phyloP scores from a whole-genome alignment of 2,888 invertebrate species.

The Odontothrips loti region DNA sequence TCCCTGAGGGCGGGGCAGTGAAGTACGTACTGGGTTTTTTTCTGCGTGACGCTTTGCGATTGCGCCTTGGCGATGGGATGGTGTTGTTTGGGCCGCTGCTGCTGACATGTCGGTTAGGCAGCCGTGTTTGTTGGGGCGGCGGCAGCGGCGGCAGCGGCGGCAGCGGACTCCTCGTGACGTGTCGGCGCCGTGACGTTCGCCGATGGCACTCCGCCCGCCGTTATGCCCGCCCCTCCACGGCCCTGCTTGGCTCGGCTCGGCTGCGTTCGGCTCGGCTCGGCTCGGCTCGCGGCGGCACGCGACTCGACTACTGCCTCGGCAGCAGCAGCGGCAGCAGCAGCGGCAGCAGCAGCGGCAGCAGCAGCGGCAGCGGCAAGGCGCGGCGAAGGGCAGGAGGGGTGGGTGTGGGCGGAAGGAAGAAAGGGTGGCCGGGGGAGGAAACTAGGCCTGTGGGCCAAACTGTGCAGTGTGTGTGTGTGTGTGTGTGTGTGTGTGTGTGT shows the following conservation, averaged over 20 bases:
- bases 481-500: background rate
- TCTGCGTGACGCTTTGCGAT: background rate
- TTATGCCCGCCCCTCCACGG: background rate
- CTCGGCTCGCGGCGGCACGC: background rate
- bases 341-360: no score
- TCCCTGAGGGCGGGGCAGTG: no score
- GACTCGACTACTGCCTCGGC: no score
- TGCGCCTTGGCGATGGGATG: background rate
- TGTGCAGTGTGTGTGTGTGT: background rate
- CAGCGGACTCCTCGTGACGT: background rate
- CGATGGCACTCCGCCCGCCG: background rate
- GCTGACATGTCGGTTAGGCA: no score
- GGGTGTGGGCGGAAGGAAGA: no score
- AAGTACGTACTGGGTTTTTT: no score
- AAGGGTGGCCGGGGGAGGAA: background rate
- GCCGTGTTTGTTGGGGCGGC: background rate
- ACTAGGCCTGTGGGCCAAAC: background rate
- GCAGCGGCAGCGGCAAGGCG: no score
- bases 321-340: no score
- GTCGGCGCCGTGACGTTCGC: background rate
- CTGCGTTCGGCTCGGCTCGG: background rate
- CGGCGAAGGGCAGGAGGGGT: no score
- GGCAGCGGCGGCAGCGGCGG: background rate
- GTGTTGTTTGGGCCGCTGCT: no score
- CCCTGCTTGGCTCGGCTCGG: background rate